Base-by-base conservation (phyloP, 2,113 vertebrate genomes). In the Chamaetylas fuelleborni region DNA sequence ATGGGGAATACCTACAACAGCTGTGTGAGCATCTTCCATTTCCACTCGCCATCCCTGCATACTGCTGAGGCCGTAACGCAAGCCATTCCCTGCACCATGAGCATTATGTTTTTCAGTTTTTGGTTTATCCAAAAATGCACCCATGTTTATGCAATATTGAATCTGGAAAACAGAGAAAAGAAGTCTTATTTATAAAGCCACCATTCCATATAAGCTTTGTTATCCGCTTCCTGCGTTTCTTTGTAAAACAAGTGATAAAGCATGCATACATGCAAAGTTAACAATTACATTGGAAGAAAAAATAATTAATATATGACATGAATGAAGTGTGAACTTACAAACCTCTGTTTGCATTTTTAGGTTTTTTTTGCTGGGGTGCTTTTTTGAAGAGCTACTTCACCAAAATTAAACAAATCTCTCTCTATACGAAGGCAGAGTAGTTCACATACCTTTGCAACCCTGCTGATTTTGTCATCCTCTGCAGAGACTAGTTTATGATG, bases 31-130 rank as follows among this genome's bases (percentile, higher is more conserved):
- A 62, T 99, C 99, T 98, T 99, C 99, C 99, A 99, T 99, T 95
- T 99, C 99, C 96, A 99, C 99, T 97, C 99, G 97, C 99, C 99
- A 99, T 61, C 99, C 99, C 97, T 99, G 99, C 99, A 99, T 99
- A 96, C 99, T 99, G 98, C 99, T 99, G 92, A 99, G 98, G 92
- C 99, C 99, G 1, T 98, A 99, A 88, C 98, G 99, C 94, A 99
- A 97, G 80, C 98, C 98, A 54, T 99, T 99, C 60, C 99, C 99
- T 91, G 98, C 98, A 86, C 99, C 99, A 8, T 99, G 99, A 40
- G 98, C 98, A 95, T 99, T 99, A 96, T 99, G 98, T 96, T 99
- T 99, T 93, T 99, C 99, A 19, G 99, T 99, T 98, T 99, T 99
- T 98, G 99, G 99, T 97, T 99, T 99, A 97, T 99, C 99, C 98